These are phyloP conservation scores for Pammene aurita DNA, from an alignment of 2,888 invertebrate species.

Conservation along the genomic window DNA sequence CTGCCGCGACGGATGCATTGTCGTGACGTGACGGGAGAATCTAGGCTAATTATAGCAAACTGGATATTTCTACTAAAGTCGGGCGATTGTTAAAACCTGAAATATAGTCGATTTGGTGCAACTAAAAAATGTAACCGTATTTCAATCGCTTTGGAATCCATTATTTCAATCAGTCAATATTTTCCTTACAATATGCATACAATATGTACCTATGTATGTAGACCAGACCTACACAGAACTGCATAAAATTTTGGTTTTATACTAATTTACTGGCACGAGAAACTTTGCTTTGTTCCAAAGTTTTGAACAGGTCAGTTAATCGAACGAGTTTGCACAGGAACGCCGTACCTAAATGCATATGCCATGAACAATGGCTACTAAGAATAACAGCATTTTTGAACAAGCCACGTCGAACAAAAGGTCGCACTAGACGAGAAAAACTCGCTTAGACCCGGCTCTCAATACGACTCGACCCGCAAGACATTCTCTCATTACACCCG, in stretches of 20 bases:
- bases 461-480: constrained; percentile 37
- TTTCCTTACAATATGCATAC: neutral
- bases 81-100: neutral
- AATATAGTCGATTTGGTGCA: neutral
- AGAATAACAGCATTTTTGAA: constrained; percentile 47
- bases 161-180: neutral
- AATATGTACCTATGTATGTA: too few relatives aligned
- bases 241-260: neutral
- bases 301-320: constrained; percentile 25
- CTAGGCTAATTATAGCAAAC: constrained; percentile 27
- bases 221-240: neutral
- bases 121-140: too few relatives aligned
- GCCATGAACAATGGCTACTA: constrained; percentile 48
- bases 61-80: constrained; percentile 2
- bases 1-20: constrained; percentile 50
- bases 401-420: constrained; percentile 50
- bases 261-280: neutral
- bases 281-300: constrained; percentile 24
- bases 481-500: neutral
- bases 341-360: constrained; percentile 46
- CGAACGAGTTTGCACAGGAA: constrained; percentile 17
- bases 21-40: constrained; percentile 49
- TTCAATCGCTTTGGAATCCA: neutral
- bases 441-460: constrained; percentile 44
- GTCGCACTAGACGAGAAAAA: constrained; percentile 47